Evolutionary conservation across 1,140 invertebrate genomes (phyloP).

Genomic region (Lordiphosa mommai): DNA sequence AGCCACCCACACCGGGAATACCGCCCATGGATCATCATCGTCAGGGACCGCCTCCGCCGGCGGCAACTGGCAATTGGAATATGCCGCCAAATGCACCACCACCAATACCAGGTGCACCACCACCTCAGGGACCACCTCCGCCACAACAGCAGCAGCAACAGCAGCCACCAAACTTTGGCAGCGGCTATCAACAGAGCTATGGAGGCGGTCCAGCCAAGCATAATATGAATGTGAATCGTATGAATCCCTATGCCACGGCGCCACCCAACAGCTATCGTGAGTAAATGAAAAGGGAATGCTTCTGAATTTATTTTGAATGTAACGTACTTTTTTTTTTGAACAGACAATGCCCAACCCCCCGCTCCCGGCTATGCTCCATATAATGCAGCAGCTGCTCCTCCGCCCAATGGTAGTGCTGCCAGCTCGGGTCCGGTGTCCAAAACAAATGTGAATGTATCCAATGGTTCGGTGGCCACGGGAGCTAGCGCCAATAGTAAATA

Average conservation of each 20-base stretch:
- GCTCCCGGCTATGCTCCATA: slow-evolving; percentile 46
- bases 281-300: slow-evolving; percentile 1
- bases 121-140: slow-evolving; percentile 43
- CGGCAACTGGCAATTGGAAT: slow-evolving; percentile 78
- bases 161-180: slow-evolving; percentile 83
- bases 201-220: slow-evolving; percentile 85
- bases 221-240: slow-evolving; percentile 81
- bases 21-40: slow-evolving; percentile 65
- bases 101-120: slow-evolving; percentile 64
- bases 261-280: slow-evolving; percentile 59
- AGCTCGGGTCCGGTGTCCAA: slow-evolving; percentile 34
- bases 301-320: not conserved
- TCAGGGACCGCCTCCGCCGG: slow-evolving; percentile 65
- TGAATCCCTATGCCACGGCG: slow-evolving; percentile 78
- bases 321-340: no score
- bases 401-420: slow-evolving; percentile 40
- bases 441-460: slow-evolving; percentile 26
- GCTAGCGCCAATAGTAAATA: slow-evolving; percentile 67
- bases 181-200: slow-evolving; percentile 87
- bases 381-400: slow-evolving; percentile 42
- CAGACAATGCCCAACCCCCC: slow-evolving; percentile 45
- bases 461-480: slow-evolving; percentile 56
- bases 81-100: slow-evolving; percentile 68
- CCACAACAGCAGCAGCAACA: slow-evolving; percentile 51
- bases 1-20: slow-evolving; percentile 45